Base-by-base conservation (phyloP, 1,140 invertebrate species). In the Drosophila ficusphila region DNA sequence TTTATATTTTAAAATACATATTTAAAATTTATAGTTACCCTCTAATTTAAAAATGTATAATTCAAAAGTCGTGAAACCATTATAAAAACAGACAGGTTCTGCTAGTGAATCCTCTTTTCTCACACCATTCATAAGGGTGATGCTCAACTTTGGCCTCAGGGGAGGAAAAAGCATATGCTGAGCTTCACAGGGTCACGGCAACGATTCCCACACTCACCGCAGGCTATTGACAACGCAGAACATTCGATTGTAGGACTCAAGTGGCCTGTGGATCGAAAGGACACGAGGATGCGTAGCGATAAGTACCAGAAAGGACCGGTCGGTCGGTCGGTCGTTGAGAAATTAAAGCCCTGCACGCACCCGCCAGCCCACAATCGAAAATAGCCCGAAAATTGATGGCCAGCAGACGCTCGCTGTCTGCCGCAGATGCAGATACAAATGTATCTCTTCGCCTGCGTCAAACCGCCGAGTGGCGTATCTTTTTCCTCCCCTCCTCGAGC, bases 331-430 rank as follows among this genome's bases (percentile, higher is more conserved):
- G 56, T 61, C 78, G 78, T 74, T 88, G 81, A 82, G 83, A 88
- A 88, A 88, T 88, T 82, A 88, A 82, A 88, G 82, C 67, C 70
- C 34, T 67, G 57, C 82, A 88, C 78, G 74, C 69, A 86, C 54
- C 72, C 64, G 34, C 51, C 39, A 14, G 34, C 18, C 34, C 27
- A 11, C n/a, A 11, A 44, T 44, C 44, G 57, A 36, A 47, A 79
- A 68, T 79, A 86, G 54, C 34, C 69, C 52, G 23, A 71, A 71
- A 86, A 86, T 86, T 86, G 82, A 86, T 86, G 82, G 82, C 77
- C 74, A 88, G 27, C 82, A 88, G 82, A 88, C 82, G 82, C 70
- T 88, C 64, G 57, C 57, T 88, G 82, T 88, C 82, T 72, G 69
- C 74, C 60, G 38, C 82, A 88, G 79, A 56, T 69, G 27, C 79